phyloP scores from a whole-genome alignment of 2,888 invertebrate genomes.

The Alloscopus bannaensis region DNA sequence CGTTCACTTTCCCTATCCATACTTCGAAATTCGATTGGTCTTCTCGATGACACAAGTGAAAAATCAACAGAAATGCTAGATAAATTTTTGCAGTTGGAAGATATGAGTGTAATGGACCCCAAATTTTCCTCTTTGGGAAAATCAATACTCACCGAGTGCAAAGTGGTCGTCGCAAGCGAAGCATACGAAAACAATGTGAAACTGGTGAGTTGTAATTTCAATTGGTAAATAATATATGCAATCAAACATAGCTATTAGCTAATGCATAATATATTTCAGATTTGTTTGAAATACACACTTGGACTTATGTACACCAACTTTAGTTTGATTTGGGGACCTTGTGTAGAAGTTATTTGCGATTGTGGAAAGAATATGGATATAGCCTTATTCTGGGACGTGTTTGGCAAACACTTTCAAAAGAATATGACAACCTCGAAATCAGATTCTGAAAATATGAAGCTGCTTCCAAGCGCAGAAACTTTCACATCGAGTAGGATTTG shows the following conservation, averaged over 20 bases:
- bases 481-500: neutral
- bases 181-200: conserved; percentile 40
- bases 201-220: conserved; percentile 30
- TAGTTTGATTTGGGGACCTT: conserved; percentile 62
- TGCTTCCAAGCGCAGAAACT: conserved; percentile 13
- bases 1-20: conserved; percentile 57
- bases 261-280: conserved; percentile 28
- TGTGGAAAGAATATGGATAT: conserved; percentile 63
- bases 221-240: neutral
- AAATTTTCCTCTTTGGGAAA: conserved; percentile 65
- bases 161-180: conserved; percentile 66
- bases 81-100: conserved; percentile 64
- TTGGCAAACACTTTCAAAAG: conserved; percentile 57
- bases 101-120: conserved; percentile 56
- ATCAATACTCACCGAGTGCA: conserved; percentile 62
- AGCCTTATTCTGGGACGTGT: conserved; percentile 52
- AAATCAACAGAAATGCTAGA: conserved; percentile 64
- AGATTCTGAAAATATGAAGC: neutral
- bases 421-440: conserved; percentile 31
- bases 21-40: conserved; percentile 17
- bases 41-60: neutral
- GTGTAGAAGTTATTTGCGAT: conserved; percentile 58
- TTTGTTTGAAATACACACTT: conserved; percentile 63
- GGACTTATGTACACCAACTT: conserved; percentile 68
- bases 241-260: neutral